Base-by-base conservation (phyloP, 64 coral and sea anemone species). In the Actinia equina region DNA sequence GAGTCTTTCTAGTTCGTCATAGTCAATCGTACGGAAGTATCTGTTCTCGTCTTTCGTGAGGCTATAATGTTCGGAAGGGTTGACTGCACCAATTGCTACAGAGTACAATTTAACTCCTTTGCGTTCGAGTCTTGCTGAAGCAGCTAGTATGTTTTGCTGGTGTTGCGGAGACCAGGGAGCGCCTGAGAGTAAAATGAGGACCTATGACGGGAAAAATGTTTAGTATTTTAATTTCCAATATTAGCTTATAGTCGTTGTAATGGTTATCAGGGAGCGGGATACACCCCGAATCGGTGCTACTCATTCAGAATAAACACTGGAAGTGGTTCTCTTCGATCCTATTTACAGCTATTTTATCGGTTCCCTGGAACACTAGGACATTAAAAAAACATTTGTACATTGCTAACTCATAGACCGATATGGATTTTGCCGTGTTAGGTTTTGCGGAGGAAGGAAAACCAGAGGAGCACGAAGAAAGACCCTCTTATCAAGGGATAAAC, bases 101-200 rank as follows among this genome's bases (percentile, higher is more conserved):
- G 86, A 79, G 52, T 82, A 92, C 12, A 80, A 42, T 6, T 54
- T 60, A 62, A 87, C 44, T 7, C 85, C 85, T n/a, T 42, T 86
- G 17, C 52, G 18, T 59, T 77, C 52, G 18, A 92, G 79, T 26
- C 84, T 86, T 20, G 51, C 79, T 10, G 87, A 61, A 18, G 45
- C 59, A 17, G 52, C 55, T 85, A 58, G 77, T 37, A 42, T 43
- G 52, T 51, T 82, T 71, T 77, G 84, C 17, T 71, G 51, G 77
- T 59, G 30, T 74, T 71, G 44, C 44, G 71, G 19, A 10, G 87
- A 46, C 90, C 90, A 92, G 46, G 85, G 7, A 44, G 85, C 90
- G 53, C 77, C 86, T 26, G 86, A 77, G 26, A 92, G 44, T 18
- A 92, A 22, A 82, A 92, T 86, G 11, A 87, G 55, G 14, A 87